Evolutionary conservation across 2,113 vertebrate species (phyloP).

Genomic region (Dendropsophus ebraccatus): DNA sequence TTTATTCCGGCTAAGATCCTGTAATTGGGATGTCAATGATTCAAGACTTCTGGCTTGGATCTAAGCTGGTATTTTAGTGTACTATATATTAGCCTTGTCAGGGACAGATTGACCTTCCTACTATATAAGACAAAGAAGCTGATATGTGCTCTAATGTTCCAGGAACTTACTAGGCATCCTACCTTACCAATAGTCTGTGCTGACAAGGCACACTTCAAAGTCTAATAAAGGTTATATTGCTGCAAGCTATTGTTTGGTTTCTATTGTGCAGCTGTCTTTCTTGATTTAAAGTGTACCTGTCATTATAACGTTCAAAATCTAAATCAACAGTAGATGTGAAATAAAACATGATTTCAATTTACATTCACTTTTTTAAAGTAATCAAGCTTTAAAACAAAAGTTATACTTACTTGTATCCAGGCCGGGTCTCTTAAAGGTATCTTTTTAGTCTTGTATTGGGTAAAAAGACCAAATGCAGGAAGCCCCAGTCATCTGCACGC

Average conservation of each 20-base stretch:
- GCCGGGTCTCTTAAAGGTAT: too few species aligned
- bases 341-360: too few species aligned
- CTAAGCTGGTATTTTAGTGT: neutral
- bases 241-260: neutral
- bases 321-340: too few species aligned
- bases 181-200: constrained; percentile 13
- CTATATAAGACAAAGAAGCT: constrained; percentile 28
- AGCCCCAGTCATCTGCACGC: too few species aligned
- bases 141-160: constrained; percentile 15
- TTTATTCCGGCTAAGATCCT: neutral
- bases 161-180: constrained; percentile 9
- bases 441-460: too few species aligned
- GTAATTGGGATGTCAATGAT: neutral
- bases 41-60: neutral
- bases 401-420: too few species aligned
- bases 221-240: constrained; percentile 14
- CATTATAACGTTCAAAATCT: too few species aligned
- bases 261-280: neutral
- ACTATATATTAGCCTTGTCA: constrained; percentile 15
- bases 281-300: too few species aligned
- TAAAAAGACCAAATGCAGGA: too few species aligned
- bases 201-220: constrained; percentile 38
- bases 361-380: too few species aligned
- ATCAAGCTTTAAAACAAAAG: too few species aligned
- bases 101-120: constrained; percentile 42